Percentiles rank a stretch among this genome's conserved stretches.
These are phyloP conservation scores for Phataginus tricuspis DNA, from an alignment of 2,797 vertebrate genomes.

Conservation along the genomic window DNA sequence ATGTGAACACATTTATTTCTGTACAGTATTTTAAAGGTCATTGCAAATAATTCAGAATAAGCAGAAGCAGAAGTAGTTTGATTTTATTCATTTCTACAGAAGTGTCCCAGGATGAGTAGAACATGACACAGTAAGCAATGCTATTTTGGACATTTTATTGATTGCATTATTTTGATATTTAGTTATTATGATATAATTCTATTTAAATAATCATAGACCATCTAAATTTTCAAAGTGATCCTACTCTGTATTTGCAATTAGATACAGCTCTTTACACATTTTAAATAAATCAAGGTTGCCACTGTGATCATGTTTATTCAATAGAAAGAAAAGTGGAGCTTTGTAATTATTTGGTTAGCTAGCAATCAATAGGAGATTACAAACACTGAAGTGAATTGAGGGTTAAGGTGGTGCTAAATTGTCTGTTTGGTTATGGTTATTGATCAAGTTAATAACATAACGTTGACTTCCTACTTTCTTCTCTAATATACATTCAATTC, in stretches of 20 bases:
- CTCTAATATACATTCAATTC: background rate
- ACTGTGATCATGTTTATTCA: background rate
- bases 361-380: conserved; percentile 39
- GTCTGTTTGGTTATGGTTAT: conserved; percentile 39
- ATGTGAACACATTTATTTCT: background rate
- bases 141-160: background rate
- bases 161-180: background rate
- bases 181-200: background rate
- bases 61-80: background rate
- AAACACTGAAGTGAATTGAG: conserved; percentile 26
- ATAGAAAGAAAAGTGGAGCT: background rate
- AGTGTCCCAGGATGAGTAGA: background rate
- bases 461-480: background rate
- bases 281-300: background rate
- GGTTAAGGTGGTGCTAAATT: conserved; percentile 25
- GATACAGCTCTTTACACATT: background rate
- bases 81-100: background rate
- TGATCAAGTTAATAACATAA: conserved; percentile 63
- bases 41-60: background rate
- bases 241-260: background rate
- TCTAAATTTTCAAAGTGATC: background rate
- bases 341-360: conserved; percentile 44
- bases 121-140: background rate
- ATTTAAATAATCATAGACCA: background rate
- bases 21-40: background rate